Evolutionary conservation across 2,888 invertebrate genomes (phyloP).

Genomic region (Torymus auratus): DNA sequence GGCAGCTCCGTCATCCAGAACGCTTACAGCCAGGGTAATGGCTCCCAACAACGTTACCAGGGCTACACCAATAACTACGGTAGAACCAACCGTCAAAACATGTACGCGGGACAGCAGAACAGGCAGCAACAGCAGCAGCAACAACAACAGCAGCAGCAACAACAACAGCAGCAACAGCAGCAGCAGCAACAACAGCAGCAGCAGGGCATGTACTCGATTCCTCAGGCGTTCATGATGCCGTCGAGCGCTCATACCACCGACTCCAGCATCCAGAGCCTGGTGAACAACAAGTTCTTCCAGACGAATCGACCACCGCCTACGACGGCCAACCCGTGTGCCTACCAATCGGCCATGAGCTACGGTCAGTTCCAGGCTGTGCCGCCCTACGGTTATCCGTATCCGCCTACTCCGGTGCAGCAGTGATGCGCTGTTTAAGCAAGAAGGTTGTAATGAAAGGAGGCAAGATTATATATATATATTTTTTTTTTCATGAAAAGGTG

Average conservation of each 20-base stretch:
- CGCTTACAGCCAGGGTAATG: constrained; percentile 66
- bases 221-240: constrained; percentile 78
- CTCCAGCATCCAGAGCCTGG: constrained; percentile 79
- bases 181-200: constrained; percentile 74
- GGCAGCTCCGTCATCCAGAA: constrained; percentile 64
- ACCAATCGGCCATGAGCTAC: constrained; percentile 81
- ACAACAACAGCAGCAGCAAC: constrained; percentile 73
- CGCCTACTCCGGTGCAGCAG: constrained; percentile 85
- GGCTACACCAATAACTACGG: constrained; percentile 63
- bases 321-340: constrained; percentile 80
- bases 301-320: constrained; percentile 80
- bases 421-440: constrained; percentile 76
- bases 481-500: constrained; percentile 52
- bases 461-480: constrained; percentile 26
- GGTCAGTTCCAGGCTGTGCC: constrained; percentile 84
- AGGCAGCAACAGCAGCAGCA: constrained; percentile 78
- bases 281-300: constrained; percentile 86
- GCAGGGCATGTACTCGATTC: constrained; percentile 75
- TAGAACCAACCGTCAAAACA: constrained; percentile 64
- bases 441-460: constrained; percentile 20
- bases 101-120: constrained; percentile 75
- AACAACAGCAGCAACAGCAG: constrained; percentile 78
- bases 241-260: constrained; percentile 72
- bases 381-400: constrained; percentile 82
- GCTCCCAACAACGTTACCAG: constrained; percentile 68